Percentiles rank a stretch among this genome's conserved stretches.
These are phyloP conservation scores for Tinea trinotella DNA, from an alignment of 2,888 invertebrate genomes.

Conservation along the genomic window DNA sequence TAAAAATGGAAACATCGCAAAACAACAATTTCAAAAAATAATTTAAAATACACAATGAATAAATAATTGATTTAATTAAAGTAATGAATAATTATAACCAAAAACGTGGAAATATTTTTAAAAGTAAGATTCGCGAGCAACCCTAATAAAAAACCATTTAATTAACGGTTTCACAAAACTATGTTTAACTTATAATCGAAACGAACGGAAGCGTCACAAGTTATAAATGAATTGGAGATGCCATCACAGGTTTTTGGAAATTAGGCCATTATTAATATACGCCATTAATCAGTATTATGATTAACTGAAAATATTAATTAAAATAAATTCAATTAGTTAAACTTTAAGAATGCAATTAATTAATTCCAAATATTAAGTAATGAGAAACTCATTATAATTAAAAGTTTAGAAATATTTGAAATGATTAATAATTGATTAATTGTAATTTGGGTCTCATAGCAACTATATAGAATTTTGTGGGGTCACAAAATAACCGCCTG, in stretches of 20 bases:
- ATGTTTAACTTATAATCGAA: neutral
- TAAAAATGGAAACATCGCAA: no score
- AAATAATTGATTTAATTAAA: no score
- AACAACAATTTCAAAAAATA: neutral
- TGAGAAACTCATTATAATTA: neutral
- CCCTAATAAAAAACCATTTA: neutral
- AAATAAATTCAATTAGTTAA: neutral
- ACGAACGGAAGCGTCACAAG: neutral
- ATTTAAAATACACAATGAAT: neutral
- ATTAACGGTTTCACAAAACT: neutral
- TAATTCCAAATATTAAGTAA: neutral
- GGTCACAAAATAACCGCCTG: no score
- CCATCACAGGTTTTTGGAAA: neutral
- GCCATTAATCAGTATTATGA: no score
- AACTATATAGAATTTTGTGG: no score
- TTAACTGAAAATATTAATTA: neutral
- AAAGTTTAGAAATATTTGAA: neutral
- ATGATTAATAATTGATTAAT: no score
- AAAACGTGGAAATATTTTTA: no score
- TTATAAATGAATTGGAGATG: neutral
- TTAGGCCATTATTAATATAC: neutral
- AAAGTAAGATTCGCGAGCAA: no score
- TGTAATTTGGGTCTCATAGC: neutral
- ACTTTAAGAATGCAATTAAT: neutral
- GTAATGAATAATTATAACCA: no score